These are phyloP conservation scores for Colaptes auratus DNA, from an alignment of 2,113 vertebrate genomes.

Conservation along the genomic window DNA sequence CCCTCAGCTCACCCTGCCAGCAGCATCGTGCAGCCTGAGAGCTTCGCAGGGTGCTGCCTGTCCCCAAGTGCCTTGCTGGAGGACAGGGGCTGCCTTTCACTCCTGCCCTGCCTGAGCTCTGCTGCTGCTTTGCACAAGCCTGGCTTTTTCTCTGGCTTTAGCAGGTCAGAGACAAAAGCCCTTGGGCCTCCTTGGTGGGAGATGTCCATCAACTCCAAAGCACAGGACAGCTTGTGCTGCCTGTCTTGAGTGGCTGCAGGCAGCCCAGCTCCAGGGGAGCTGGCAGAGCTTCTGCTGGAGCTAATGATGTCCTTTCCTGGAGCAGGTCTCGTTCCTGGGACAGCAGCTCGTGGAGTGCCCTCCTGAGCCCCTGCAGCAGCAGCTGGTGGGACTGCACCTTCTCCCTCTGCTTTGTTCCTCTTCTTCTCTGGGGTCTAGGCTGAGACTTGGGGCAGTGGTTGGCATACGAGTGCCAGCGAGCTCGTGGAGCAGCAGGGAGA, in stretches of 20 bases:
- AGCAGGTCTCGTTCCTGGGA: background rate
- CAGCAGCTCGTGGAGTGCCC: background rate
- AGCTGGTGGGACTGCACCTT: background rate
- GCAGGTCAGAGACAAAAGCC: conserved; percentile 6
- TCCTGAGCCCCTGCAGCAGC: background rate
- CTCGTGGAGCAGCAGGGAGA: conserved; percentile 16
- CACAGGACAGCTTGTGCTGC: background rate
- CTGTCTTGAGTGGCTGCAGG: background rate
- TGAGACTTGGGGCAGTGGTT: background rate
- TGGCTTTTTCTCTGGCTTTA: background rate
- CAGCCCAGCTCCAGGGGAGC: conserved; percentile 1
- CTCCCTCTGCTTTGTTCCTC: background rate
- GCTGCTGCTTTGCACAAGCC: background rate
- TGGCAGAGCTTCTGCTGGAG: background rate
- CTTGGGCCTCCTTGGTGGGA: background rate
- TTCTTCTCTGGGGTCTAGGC: background rate
- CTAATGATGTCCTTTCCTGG: background rate
- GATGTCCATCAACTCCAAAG: conserved; percentile 19
- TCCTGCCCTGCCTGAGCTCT: background rate
- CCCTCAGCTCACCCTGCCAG: conserved; percentile 36
- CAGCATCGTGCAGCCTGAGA: background rate
- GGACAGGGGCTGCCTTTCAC: conserved; percentile 4
- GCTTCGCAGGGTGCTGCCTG: background rate
- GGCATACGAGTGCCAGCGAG: background rate
- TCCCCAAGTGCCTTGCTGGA: background rate